These are phyloP conservation scores for Lamellibrachia columna DNA, from an alignment of 2,888 invertebrate genomes.

Conservation along the genomic window DNA sequence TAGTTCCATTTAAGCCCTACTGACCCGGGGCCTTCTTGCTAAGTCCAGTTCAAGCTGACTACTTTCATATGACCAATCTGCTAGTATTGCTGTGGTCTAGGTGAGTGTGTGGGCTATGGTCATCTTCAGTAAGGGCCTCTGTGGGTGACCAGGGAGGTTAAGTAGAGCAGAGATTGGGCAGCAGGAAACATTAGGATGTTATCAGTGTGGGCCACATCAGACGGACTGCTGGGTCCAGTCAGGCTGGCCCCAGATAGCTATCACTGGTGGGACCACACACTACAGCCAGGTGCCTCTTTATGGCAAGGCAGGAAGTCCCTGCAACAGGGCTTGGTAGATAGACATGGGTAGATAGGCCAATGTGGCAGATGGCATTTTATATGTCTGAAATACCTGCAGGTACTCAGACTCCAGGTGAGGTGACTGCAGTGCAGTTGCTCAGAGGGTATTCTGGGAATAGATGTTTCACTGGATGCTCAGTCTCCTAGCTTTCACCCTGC, in stretches of 20 bases:
- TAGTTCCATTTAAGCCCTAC: neutral
- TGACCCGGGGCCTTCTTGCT: neutral
- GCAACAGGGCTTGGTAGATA: neutral
- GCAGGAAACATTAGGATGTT: neutral
- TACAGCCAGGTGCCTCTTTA: neutral
- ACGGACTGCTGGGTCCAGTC: neutral
- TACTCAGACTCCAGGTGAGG: neutral
- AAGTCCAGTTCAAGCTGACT: neutral
- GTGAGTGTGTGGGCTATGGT: neutral
- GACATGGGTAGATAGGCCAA: neutral
- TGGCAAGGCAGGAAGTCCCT: neutral
- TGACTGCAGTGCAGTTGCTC: neutral
- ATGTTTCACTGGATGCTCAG: no score
- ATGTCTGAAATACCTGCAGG: neutral
- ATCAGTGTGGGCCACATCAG: neutral
- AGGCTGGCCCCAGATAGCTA: neutral
- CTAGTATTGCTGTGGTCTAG: neutral
- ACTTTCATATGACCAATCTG: neutral
- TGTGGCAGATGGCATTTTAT: neutral
- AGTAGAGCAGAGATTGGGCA: conserved; percentile 3
- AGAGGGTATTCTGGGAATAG: neutral
- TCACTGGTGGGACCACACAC: neutral
- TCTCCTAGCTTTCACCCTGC: no score
- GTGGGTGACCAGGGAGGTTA: neutral
- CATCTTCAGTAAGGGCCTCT: neutral